phyloP scores from a whole-genome alignment of 2,113 vertebrate genomes.

The Gadus chalcogrammus region DNA sequence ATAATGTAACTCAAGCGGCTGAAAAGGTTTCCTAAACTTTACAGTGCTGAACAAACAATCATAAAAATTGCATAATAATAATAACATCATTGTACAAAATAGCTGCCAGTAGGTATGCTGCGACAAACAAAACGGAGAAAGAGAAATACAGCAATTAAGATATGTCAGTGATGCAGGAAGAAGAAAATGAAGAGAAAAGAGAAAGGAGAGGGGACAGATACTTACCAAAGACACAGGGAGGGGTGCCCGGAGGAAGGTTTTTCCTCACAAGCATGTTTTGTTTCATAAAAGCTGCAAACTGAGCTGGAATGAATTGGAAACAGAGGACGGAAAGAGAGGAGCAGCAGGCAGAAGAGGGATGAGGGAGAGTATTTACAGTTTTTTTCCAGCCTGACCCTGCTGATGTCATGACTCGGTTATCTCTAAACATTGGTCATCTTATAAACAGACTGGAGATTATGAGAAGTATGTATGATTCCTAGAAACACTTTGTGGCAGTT shows the following conservation, averaged over 20 bases:
- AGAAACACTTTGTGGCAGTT: no score
- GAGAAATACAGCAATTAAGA: not conserved
- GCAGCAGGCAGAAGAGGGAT: slow-evolving; percentile 55
- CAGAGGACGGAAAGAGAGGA: slow-evolving; percentile 62
- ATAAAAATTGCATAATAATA: no score
- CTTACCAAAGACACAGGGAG: slow-evolving; percentile 98
- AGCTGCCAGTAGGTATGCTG: no score
- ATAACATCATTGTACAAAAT: no score
- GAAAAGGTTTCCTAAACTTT: no score
- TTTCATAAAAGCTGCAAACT: slow-evolving; percentile 99
- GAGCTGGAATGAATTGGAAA: slow-evolving; percentile 80
- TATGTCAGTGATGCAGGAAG: no score
- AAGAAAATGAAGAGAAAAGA: slow-evolving; percentile 24
- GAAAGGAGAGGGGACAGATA: slow-evolving; percentile 58
- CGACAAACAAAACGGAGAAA: not conserved
- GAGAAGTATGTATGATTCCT: no score
- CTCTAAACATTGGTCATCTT: not conserved
- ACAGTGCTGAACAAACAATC: no score
- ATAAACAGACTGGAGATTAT: slow-evolving; percentile 2
- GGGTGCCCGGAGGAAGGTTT: slow-evolving; percentile 90
- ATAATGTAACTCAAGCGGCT: no score
- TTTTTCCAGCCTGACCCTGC: slow-evolving; percentile 43
- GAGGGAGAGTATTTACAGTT: slow-evolving; percentile 63
- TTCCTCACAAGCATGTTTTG: slow-evolving; percentile 99
- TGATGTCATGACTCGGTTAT: slow-evolving; percentile 36